A percentile compares a stretch with the other conserved stretches of the same genome.
phyloP scores from a whole-genome alignment of 2,113 vertebrate species.

The Lasiurus borealis region DNA sequence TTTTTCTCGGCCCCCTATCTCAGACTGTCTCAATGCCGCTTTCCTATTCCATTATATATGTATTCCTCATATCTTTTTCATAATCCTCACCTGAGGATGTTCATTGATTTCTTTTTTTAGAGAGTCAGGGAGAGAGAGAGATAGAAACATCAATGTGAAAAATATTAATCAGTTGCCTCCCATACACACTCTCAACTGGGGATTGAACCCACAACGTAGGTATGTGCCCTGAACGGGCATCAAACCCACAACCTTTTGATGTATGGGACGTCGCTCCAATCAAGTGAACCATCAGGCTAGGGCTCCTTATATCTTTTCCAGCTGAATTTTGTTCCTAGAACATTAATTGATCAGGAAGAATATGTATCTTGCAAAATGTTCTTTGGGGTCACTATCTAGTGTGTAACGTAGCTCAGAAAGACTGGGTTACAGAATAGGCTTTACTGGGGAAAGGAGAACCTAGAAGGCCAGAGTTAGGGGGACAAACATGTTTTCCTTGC shows the following conservation, averaged over 20 bases:
- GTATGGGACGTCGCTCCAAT: neutral
- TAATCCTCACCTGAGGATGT: neutral
- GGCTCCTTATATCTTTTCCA: neutral
- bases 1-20: neutral
- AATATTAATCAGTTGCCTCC: neutral
- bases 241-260: neutral
- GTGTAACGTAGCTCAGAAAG: neutral
- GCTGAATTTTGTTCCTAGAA: conserved; percentile 22
- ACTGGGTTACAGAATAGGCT: neutral
- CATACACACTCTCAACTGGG: neutral
- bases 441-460: neutral
- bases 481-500: neutral
- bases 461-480: neutral
- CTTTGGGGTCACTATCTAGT: neutral
- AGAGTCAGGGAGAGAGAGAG: neutral
- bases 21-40: neutral
- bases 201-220: neutral
- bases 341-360: neutral
- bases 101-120: neutral
- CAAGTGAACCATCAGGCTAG: neutral
- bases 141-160: neutral
- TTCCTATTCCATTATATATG: neutral
- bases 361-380: neutral
- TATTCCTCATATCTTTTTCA: neutral
- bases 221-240: neutral